These are phyloP conservation scores for Dasypolia templi DNA, from an alignment of 2,888 invertebrate genomes.

Conservation along the genomic window DNA sequence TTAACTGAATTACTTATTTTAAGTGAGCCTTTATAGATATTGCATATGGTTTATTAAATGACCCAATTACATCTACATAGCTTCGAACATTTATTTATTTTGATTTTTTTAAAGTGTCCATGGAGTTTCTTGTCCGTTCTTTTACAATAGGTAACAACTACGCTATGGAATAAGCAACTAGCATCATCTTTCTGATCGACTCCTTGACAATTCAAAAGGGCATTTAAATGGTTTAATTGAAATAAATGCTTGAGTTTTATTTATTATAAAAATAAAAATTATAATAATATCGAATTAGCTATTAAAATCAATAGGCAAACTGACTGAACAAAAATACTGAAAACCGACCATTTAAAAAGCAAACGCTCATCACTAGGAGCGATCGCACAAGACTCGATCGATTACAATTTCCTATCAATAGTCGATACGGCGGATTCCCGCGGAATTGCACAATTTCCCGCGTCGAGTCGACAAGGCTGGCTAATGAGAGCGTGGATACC, in stretches of 20 bases:
- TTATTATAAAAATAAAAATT: too few species aligned
- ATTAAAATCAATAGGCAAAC: constrained; percentile 15
- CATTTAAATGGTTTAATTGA: too few species aligned
- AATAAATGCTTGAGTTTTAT: too few species aligned
- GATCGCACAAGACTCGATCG: constrained; percentile 75
- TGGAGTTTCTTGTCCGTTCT: too few species aligned
- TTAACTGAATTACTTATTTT: neutral
- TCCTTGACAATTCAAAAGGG: too few species aligned
- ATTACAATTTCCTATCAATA: constrained; percentile 83
- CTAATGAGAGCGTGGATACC: constrained; percentile 89
- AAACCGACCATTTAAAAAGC: constrained; percentile 65
- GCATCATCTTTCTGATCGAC: too few species aligned
- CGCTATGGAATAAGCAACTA: too few species aligned
- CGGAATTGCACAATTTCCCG: constrained; percentile 85
- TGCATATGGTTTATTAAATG: neutral
- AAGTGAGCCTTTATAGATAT: constrained; percentile 2
- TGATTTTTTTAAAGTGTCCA: too few species aligned
- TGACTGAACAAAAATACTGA: neutral
- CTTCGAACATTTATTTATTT: neutral
- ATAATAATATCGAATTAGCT: constrained; percentile 5
- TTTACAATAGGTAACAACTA: too few species aligned
- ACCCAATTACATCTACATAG: neutral
- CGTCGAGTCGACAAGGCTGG: constrained; percentile 82
- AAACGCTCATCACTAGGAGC: constrained; percentile 57
- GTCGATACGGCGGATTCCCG: constrained; percentile 81